phyloP scores from a whole-genome alignment of 2,888 invertebrate species.

The Protophormia terraenovae region DNA sequence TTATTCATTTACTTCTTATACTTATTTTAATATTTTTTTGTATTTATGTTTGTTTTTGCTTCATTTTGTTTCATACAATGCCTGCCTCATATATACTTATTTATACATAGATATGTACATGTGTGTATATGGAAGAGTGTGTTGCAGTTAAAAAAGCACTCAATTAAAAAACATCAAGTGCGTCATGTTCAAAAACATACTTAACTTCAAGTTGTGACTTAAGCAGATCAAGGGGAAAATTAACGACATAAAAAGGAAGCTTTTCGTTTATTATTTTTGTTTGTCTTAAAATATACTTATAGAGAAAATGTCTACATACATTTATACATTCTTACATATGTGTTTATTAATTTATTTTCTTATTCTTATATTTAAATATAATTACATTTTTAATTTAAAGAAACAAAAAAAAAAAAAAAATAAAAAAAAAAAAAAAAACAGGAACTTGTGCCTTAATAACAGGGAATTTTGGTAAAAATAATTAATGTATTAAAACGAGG shows the following conservation, averaged over 20 bases:
- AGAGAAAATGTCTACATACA: background rate
- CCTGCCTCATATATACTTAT: no score
- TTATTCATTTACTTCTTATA: constrained; percentile 43
- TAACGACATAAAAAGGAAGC: constrained; percentile 68
- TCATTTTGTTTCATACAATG: constrained; percentile 58
- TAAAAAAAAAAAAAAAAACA: no score
- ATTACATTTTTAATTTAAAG: background rate
- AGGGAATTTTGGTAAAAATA: no score
- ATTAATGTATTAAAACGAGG: no score
- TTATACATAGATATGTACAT: no score
- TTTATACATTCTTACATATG: background rate
- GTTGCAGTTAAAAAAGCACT: constrained; percentile 68
- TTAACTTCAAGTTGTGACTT: constrained; percentile 68
- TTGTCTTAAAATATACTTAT: background rate
- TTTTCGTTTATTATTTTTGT: constrained; percentile 22
- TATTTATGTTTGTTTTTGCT: constrained; percentile 34
- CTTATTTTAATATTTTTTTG: constrained; percentile 39
- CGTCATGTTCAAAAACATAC: constrained; percentile 68
- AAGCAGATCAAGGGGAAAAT: constrained; percentile 69
- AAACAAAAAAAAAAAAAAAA: background rate
- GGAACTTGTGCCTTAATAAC: no score
- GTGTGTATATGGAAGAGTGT: constrained; percentile 56
- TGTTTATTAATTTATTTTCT: background rate
- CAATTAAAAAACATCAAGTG: constrained; percentile 69
- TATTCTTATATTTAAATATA: background rate